These are phyloP conservation scores for Stramonita haemastoma DNA, from an alignment of 2,888 invertebrate species.

Conservation along the genomic window DNA sequence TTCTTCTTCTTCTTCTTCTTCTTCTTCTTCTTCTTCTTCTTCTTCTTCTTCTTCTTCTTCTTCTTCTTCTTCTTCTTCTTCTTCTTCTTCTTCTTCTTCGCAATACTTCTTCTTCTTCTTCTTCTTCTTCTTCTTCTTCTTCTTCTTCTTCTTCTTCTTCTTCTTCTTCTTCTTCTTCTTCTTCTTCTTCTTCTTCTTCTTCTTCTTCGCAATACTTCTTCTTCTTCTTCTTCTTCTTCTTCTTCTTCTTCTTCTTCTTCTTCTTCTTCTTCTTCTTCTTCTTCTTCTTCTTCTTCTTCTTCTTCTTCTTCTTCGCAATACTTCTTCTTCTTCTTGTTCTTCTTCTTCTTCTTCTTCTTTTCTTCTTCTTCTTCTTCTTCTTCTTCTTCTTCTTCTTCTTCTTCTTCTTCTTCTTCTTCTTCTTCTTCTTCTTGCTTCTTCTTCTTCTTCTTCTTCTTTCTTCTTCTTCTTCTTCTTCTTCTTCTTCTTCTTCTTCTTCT, in stretches of 20 bases:
- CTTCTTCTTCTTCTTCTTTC: neutral
- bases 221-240: neutral
- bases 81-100: neutral
- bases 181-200: neutral
- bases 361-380: neutral
- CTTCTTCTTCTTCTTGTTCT: neutral
- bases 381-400: neutral
- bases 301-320: neutral
- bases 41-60: neutral
- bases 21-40: neutral
- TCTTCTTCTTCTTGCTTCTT: neutral
- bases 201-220: neutral
- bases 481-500: neutral
- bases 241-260: neutral
- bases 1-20: neutral
- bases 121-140: neutral
- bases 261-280: neutral
- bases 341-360: neutral
- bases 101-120: neutral
- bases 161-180: neutral
- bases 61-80: neutral
- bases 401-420: neutral
- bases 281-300: neutral
- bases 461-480: neutral
- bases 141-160: neutral